A percentile compares a stretch with the other conserved stretches of the same genome.
phyloP scores from a whole-genome alignment of 2,113 vertebrate species.

The Pogonocichla stellata region DNA sequence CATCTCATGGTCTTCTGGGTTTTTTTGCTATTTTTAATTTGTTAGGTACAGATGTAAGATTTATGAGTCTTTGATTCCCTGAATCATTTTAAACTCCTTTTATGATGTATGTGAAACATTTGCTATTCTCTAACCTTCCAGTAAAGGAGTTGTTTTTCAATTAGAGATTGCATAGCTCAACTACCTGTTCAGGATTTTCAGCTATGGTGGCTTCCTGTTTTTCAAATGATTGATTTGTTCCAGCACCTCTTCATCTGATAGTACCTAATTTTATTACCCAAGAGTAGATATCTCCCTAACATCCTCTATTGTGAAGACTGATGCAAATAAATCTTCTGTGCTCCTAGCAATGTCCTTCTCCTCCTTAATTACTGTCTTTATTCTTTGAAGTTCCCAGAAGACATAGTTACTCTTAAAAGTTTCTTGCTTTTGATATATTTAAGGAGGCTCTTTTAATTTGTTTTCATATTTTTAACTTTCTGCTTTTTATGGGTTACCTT shows the following conservation, averaged over 20 bases:
- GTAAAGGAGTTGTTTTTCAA: conserved; percentile 20
- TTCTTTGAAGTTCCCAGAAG: conserved; percentile 1
- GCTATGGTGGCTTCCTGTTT: conserved; percentile 6
- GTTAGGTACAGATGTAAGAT: neutral
- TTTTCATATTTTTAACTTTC: neutral
- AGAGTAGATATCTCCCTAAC: neutral
- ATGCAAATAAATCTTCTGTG: conserved; percentile 43
- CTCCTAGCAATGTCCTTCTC: neutral
- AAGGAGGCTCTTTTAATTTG: neutral
- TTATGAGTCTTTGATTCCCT: neutral
- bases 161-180: conserved; percentile 5
- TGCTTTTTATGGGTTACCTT: neutral
- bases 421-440: neutral
- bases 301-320: conserved; percentile 3
- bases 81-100: neutral
- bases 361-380: conserved; percentile 16
- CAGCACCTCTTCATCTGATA: conserved; percentile 48
- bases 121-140: neutral
- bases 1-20: neutral
- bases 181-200: neutral
- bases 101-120: neutral
- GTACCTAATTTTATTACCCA: conserved; percentile 48
- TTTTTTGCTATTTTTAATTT: conserved; percentile 35
- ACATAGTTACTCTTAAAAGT: neutral
- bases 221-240: conserved; percentile 56